phyloP scores from a whole-genome alignment of 2,113 vertebrate species.

The Emydura subglobosa region DNA sequence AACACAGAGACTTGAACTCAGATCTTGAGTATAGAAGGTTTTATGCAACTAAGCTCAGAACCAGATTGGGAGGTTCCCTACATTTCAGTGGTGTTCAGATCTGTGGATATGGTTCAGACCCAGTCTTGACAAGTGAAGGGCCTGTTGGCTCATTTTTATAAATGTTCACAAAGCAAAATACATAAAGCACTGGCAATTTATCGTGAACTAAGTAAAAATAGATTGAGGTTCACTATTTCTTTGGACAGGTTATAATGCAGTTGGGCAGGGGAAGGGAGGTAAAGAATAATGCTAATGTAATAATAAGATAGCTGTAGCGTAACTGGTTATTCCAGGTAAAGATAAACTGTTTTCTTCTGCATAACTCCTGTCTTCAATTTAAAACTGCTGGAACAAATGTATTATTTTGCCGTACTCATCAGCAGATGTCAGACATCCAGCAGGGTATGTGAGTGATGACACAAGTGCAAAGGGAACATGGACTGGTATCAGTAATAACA shows the following conservation, averaged over 20 bases:
- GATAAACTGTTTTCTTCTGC: background rate
- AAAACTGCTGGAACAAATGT: background rate
- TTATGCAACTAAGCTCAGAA: background rate
- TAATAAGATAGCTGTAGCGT: background rate
- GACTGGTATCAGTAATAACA: background rate
- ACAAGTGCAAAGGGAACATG: background rate
- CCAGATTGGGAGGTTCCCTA: background rate
- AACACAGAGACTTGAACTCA: background rate
- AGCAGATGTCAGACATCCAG: background rate
- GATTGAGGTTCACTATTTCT: background rate
- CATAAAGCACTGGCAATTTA: accelerated
- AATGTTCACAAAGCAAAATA: background rate
- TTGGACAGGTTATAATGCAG: background rate
- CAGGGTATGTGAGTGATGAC: background rate
- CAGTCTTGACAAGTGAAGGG: background rate
- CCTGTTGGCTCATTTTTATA: background rate
- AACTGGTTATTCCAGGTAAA: background rate
- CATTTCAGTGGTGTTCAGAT: background rate
- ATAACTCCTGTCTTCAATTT: background rate
- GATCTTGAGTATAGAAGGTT: background rate
- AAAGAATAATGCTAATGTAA: background rate
- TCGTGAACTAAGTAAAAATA: background rate
- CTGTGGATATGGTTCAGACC: background rate
- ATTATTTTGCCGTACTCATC: background rate
- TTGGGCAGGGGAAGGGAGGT: background rate